A percentile compares a stretch with the other conserved stretches of the same genome.
phyloP scores from a whole-genome alignment of 2,888 invertebrate species.

The Harpalus rubripes region DNA sequence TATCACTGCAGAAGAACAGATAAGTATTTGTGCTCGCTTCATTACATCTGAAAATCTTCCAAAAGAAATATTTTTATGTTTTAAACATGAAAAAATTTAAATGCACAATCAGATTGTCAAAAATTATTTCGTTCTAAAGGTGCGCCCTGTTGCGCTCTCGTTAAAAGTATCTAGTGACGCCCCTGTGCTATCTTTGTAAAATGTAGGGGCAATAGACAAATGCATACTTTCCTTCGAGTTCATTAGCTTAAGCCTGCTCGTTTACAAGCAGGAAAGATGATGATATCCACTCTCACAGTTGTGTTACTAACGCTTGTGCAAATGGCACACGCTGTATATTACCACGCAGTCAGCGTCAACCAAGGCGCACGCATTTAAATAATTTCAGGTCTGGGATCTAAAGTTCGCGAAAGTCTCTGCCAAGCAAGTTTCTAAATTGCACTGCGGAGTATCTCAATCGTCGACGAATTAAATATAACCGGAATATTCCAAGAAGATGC shows the following conservation, averaged over 20 bases:
- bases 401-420: constrained; percentile 53
- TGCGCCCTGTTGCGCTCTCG: no score
- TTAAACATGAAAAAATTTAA: no score
- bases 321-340: constrained; percentile 34
- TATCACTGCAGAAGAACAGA: no score
- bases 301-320: not conserved
- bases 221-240: not conserved
- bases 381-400: constrained; percentile 62
- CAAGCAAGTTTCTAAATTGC: constrained; percentile 64
- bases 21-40: no score
- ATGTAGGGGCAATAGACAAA: not conserved
- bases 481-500: constrained; percentile 50
- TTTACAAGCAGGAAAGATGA: not conserved
- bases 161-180: no score
- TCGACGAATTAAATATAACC: constrained; percentile 64
- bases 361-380: constrained; percentile 59
- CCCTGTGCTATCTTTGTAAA: not conserved
- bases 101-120: no score
- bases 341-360: constrained; percentile 34
- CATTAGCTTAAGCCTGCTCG: not conserved
- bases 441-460: constrained; percentile 62
- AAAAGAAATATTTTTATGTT: no score
- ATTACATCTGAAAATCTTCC: no score
- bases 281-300: not conserved
- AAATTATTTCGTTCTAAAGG: no score